Evolutionary conservation across 1,140 invertebrate genomes (phyloP), one percentile per base, ranked within the genome.

Genomic region (Brachionus manjavacas): DNA sequence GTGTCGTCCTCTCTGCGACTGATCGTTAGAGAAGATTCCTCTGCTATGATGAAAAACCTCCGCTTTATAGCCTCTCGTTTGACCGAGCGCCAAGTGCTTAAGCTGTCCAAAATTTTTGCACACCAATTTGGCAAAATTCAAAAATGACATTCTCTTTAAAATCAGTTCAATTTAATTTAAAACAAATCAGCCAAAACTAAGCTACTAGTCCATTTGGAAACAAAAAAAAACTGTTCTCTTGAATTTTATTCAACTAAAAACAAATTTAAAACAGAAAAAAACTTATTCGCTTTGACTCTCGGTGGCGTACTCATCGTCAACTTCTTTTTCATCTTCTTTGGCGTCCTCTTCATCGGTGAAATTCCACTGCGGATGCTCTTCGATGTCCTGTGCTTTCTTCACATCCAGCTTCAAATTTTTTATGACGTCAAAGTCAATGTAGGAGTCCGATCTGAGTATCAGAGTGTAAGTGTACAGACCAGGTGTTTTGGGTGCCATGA

Each of bases 391-490:
- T 1, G 60, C 68, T 9, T 43, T 31, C n/a, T 72, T 31, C 12
- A 84, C 83, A 55, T 84, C 28, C 25, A 84, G n/a, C 35, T 84
- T 81, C 11, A 81, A 25, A 68, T 81, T 81, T 64, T 81, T 52
- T 14, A 74, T 64, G 2, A 74, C 89, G 85, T 91, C 91, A 86
- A 88, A 89, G 81, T 91, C 91, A 84, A 91, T 87, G 85, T 98
- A 99, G 4, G 96, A 98, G 91, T 99, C 98, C 86, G 94, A 96
- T 85, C 95, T 91, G 74, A 99, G 91, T 88, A 95, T 94, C 35
- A 99, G 95, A n/a, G 94, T 94, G 87, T 97, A 96, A 16, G 94
- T 94, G 90, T 97, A 99, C 46, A 94, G 90, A 25, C 95, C 95
- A 79, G 95, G 94, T 93, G 95, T 96, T 80, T 92, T 91, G 49